Conservation (phyloP, 92 coral and sea anemone genomes). For the Palythoa grandiflora region DNA sequence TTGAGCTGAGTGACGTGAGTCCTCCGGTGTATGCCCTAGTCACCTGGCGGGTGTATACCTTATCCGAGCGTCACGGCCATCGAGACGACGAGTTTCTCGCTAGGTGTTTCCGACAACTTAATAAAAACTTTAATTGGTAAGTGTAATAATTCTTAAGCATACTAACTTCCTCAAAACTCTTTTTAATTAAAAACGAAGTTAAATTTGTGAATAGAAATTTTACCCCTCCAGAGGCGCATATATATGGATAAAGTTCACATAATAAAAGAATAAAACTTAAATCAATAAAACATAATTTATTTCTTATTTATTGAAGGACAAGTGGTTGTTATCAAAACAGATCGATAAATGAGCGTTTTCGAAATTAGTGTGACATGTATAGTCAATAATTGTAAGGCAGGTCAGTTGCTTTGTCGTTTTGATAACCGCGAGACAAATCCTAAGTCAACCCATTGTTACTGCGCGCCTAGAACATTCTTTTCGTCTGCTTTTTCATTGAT, state of each 20-base stretch:
- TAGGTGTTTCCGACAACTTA: conserved; percentile 90
- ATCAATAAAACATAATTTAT: background rate
- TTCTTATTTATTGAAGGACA: background rate
- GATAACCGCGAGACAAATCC: too few relatives aligned
- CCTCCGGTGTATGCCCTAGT: conserved; percentile 96
- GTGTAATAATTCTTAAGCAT: conserved; percentile 12
- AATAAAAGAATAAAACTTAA: background rate
- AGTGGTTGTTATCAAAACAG: background rate
- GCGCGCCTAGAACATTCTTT: too few relatives aligned
- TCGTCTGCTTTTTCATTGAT: too few relatives aligned
- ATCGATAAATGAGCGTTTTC: background rate
- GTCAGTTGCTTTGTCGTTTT: too few relatives aligned
- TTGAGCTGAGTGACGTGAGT: conserved; percentile 94
- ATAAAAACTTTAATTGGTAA: conserved; percentile 91
- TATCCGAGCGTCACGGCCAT: conserved; percentile 79
- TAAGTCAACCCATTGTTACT: too few relatives aligned
- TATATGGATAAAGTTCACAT: background rate
- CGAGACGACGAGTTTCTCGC: conserved; percentile 89
- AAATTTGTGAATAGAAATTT: background rate
- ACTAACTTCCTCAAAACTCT: background rate
- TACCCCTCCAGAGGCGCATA: background rate
- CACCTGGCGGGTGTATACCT: conserved; percentile 79
- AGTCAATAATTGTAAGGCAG: background rate
- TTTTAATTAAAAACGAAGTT: background rate
- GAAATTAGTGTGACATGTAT: background rate